phyloP scores from a whole-genome alignment of 2,888 invertebrate genomes.

The Ypsolopha scabrella region DNA sequence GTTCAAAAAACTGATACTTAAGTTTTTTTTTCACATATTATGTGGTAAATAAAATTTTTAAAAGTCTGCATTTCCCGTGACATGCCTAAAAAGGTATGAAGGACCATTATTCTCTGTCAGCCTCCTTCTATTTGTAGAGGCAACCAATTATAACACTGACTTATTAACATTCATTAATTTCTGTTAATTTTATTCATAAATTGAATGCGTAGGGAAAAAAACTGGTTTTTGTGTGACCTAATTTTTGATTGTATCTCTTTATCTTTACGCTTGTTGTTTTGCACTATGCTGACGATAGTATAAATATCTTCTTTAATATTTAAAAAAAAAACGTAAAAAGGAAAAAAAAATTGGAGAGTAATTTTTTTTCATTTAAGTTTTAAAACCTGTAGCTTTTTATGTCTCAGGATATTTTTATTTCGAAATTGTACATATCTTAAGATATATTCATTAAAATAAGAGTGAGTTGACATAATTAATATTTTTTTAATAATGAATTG shows the following conservation, averaged over 20 bases:
- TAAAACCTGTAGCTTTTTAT: too few relatives aligned
- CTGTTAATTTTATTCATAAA: neutral
- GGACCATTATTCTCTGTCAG: neutral
- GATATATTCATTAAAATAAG: too few relatives aligned
- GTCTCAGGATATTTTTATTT: too few relatives aligned
- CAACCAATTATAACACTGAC: neutral
- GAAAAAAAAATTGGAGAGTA: too few relatives aligned
- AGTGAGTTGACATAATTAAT: too few relatives aligned
- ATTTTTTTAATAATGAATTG: too few relatives aligned
- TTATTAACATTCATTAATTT: slow-evolving; percentile 1
- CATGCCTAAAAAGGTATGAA: neutral
- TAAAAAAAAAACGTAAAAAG: neutral
- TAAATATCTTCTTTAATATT: neutral
- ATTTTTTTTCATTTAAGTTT: too few relatives aligned
- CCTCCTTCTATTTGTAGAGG: slow-evolving; percentile 1
- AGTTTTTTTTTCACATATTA: neutral
- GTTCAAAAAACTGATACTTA: too few relatives aligned
- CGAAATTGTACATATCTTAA: too few relatives aligned
- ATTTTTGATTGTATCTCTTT: neutral
- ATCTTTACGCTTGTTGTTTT: neutral
- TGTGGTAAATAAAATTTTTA: neutral
- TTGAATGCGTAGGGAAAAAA: neutral
- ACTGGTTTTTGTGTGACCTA: neutral
- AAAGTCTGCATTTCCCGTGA: neutral
- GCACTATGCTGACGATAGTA: neutral